Evolutionary conservation across 2,797 vertebrate genomes (phyloP).

Genomic region (Muscicapa striata): DNA sequence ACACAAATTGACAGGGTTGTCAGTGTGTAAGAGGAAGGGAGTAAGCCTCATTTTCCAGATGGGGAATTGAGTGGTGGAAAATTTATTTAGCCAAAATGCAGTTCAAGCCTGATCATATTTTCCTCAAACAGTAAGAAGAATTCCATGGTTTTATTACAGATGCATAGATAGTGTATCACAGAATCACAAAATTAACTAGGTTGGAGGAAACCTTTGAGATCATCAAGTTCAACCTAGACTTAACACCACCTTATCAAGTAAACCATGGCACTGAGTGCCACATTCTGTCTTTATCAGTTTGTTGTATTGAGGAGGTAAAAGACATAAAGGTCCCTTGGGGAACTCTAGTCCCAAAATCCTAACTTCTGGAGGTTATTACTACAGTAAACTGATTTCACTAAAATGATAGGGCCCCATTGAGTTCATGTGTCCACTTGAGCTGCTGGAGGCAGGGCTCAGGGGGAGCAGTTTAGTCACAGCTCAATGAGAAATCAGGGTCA

Average conservation of each 20-base stretch:
- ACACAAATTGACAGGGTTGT: neutral
- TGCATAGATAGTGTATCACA: neutral
- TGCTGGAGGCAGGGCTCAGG: neutral
- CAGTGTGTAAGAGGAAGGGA: neutral
- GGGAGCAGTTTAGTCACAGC: neutral
- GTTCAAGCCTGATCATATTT: neutral
- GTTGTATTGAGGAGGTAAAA: neutral
- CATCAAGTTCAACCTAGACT: no score
- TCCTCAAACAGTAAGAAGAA: neutral
- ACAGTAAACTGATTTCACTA: neutral
- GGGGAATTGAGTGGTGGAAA: neutral
- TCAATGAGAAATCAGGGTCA: neutral
- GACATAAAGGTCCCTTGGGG: neutral
- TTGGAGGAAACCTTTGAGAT: neutral
- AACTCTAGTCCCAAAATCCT: neutral
- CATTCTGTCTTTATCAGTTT: neutral
- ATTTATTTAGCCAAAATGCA: neutral
- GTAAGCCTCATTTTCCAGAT: neutral
- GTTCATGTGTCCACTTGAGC: rapidly evolving
- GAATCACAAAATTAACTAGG: neutral
- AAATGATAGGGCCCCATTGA: neutral
- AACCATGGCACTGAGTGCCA: neutral
- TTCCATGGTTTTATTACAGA: neutral
- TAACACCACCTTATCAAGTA: neutral
- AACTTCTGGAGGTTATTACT: neutral